phyloP scores from a whole-genome alignment of 2,113 vertebrate species.

The Carassius carassius region DNA sequence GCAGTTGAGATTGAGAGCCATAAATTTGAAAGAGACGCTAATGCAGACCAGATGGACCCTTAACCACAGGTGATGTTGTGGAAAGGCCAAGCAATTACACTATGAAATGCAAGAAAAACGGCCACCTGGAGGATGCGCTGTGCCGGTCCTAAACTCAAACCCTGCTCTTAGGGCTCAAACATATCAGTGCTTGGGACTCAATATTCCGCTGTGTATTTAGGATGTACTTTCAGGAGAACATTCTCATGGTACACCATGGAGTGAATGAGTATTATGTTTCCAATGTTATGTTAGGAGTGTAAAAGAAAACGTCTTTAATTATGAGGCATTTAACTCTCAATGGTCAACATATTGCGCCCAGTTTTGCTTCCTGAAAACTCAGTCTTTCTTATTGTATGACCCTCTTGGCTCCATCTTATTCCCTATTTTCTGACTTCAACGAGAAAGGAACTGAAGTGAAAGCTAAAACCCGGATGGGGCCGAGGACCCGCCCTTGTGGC shows the following conservation, averaged over 20 bases:
- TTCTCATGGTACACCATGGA: constrained; percentile 46
- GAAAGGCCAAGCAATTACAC: constrained; percentile 61
- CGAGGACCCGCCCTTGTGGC: neutral
- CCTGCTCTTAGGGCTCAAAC: constrained; percentile 50
- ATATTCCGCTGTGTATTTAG: constrained; percentile 37
- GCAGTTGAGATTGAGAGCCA: constrained; percentile 59
- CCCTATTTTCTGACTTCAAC: neutral
- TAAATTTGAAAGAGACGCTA: constrained; percentile 73
- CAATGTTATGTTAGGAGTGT: neutral
- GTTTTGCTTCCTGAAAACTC: neutral
- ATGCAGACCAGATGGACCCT: constrained; percentile 75
- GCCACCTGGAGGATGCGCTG: constrained; percentile 58
- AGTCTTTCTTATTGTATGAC: neutral
- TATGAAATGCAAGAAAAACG: constrained; percentile 47
- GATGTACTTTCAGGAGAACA: constrained; percentile 6
- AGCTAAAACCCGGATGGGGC: neutral
- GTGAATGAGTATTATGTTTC: constrained; percentile 18
- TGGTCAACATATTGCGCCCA: neutral
- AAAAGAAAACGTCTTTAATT: neutral
- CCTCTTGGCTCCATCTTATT: neutral
- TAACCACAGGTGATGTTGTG: constrained; percentile 78
- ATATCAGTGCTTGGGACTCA: constrained; percentile 59
- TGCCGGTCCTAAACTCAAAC: constrained; percentile 61
- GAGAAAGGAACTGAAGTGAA: neutral
- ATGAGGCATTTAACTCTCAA: neutral